These are phyloP conservation scores for Mactra quadrangularis DNA, from an alignment of 1,140 invertebrate genomes.

Conservation along the genomic window DNA sequence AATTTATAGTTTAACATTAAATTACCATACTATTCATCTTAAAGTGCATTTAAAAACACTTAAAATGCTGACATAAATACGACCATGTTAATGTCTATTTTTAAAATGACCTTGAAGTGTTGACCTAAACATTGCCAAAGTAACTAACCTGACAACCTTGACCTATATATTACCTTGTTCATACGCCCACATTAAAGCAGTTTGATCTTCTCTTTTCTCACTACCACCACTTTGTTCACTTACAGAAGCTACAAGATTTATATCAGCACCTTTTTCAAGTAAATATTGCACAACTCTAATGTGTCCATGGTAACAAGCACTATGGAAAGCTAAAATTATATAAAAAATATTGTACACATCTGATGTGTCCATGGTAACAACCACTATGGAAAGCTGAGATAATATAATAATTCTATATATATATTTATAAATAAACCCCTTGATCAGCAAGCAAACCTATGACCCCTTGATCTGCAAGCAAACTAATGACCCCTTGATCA, in stretches of 20 bases:
- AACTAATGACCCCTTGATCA: too few relatives aligned
- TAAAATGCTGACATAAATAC: too few relatives aligned
- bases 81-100: too few relatives aligned
- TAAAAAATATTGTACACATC: slow-evolving; percentile 33
- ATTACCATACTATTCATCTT: too few relatives aligned
- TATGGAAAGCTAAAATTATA: slow-evolving; percentile 82
- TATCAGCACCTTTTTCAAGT: slow-evolving; percentile 84
- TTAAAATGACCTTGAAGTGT: too few relatives aligned
- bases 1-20: too few relatives aligned
- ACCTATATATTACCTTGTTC: slow-evolving; percentile 84
- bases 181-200: slow-evolving; percentile 85
- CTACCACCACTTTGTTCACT: slow-evolving; percentile 80
- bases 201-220: slow-evolving; percentile 84
- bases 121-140: too few relatives aligned
- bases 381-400: slow-evolving; percentile 84
- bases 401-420: not conserved
- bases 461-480: too few relatives aligned
- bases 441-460: too few relatives aligned
- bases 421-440: too few relatives aligned
- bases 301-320: slow-evolving; percentile 85
- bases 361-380: slow-evolving; percentile 85
- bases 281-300: slow-evolving; percentile 84
- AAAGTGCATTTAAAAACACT: too few relatives aligned
- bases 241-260: slow-evolving; percentile 82
- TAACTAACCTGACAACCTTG: too few relatives aligned